Evolutionary conservation across 2,113 vertebrate genomes (phyloP).

Genomic region (Macaca mulatta): DNA sequence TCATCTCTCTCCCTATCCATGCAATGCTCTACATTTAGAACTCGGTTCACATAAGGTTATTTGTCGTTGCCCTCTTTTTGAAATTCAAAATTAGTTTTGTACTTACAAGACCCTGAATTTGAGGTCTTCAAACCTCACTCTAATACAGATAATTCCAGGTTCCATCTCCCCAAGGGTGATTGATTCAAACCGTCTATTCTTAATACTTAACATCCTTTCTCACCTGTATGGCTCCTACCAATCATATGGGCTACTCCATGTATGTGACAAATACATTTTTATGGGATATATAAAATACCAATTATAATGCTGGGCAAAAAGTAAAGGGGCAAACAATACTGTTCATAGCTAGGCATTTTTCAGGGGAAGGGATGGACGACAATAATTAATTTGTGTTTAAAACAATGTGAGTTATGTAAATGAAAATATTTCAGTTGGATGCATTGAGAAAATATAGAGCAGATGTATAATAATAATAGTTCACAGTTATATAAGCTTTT

Average conservation of each 20-base stretch:
- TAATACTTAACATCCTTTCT: background rate
- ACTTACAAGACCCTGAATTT: background rate
- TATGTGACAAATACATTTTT: background rate
- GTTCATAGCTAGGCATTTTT: background rate
- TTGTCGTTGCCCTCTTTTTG: background rate
- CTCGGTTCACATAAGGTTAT: background rate
- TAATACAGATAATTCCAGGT: background rate
- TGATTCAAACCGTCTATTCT: background rate
- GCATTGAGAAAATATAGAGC: background rate
- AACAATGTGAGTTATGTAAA: background rate
- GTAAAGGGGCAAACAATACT: background rate
- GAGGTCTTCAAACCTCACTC: background rate
- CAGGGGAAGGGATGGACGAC: rapidly evolving
- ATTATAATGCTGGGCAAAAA: background rate
- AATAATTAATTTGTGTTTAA: background rate
- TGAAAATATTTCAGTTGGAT: background rate
- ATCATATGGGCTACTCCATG: background rate
- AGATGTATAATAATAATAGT: background rate
- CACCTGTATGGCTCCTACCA: background rate
- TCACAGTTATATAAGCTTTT: background rate
- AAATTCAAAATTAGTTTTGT: background rate
- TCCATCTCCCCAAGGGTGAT: background rate
- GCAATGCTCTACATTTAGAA: background rate
- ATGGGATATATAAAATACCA: background rate
- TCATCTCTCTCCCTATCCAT: background rate